Evolutionary conservation across 2,113 vertebrate species (phyloP).

Genomic region (Malurus elegans): DNA sequence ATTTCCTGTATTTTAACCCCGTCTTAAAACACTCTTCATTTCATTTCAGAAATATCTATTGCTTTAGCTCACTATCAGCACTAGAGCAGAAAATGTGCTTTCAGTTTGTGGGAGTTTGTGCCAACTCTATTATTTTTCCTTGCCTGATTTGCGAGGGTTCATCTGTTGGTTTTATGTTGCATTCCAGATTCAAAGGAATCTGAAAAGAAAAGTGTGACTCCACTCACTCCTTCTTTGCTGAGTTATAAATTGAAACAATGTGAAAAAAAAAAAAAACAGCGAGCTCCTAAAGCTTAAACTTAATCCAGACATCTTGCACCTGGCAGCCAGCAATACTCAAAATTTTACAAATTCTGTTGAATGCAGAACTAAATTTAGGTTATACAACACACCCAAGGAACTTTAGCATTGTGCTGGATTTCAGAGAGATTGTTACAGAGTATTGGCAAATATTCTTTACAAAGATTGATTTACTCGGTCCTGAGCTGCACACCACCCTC

Average conservation of each 20-base stretch:
- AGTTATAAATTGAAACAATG: not conserved
- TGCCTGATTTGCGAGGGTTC: not conserved
- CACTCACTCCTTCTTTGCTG: not conserved
- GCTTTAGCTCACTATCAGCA: not conserved
- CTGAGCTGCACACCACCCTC: not conserved
- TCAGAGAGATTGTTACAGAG: not conserved
- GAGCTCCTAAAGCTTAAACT: not conserved
- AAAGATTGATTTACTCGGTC: not conserved
- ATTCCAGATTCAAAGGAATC: not conserved
- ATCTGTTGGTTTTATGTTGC: not conserved
- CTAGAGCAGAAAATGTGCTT: not conserved
- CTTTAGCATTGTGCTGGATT: not conserved
- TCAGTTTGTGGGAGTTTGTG: not conserved
- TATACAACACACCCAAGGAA: not conserved
- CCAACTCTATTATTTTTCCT: not conserved
- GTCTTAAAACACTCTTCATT: not conserved
- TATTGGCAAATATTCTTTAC: not conserved
- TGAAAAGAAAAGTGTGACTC: not conserved
- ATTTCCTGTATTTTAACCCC: not conserved
- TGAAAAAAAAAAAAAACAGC: not conserved
- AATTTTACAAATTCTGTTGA: not conserved
- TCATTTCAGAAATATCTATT: not conserved
- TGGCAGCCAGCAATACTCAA: not conserved
- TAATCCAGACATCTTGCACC: not conserved
- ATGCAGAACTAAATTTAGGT: not conserved